Evolutionary conservation across 2,797 vertebrate genomes (phyloP), one percentile per base, ranked within the genome.

Genomic region (Danionella dracula): DNA sequence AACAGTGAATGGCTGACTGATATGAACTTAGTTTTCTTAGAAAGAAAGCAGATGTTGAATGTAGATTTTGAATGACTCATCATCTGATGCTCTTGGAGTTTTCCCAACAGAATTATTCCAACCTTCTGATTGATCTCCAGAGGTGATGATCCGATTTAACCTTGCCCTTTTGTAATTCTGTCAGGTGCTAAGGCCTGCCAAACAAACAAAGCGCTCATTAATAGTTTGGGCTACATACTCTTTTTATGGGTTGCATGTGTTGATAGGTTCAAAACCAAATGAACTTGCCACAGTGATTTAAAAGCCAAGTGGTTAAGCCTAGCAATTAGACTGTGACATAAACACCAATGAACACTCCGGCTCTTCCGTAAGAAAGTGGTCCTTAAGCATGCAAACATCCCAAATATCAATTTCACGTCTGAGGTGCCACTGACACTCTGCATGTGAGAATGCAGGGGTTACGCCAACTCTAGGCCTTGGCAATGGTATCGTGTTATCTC

Each of bases 391-490:
- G 83, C 86, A 87, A 87, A 88, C 86, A 85, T 58, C 42, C 81
- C 45, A 81, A 86, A 89, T 90, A 89, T 90, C 85, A 85, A 89
- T 90, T 90, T 90, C 88, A 90, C 87, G 87, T 88, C 86, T 87
- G 85, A 85, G 82, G 87, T 86, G 86, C 86, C 82, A 71, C 86
- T 44, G 46, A 48, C 54, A 59, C 61, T 31, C 48, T 16, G 31
- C 11, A 56, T 12, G 17, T 42, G 76, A 85, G 79, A 85, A 80
- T 78, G 79, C 78, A 81, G 65, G 83, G 83, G 85, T 72, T 60
- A 86, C 86, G 88, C 86, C 85, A 86, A 89, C 23, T 88, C 82
- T 87, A 73, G 79, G 81, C 85, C 84, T 81, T 77, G 84, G 82
- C 84, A 84, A 82, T 81, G 85, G 86, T 86, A 87, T 87, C 85